Evolutionary conservation across 2,797 vertebrate genomes (phyloP).

Genomic region (Pagetopsis macropterus): DNA sequence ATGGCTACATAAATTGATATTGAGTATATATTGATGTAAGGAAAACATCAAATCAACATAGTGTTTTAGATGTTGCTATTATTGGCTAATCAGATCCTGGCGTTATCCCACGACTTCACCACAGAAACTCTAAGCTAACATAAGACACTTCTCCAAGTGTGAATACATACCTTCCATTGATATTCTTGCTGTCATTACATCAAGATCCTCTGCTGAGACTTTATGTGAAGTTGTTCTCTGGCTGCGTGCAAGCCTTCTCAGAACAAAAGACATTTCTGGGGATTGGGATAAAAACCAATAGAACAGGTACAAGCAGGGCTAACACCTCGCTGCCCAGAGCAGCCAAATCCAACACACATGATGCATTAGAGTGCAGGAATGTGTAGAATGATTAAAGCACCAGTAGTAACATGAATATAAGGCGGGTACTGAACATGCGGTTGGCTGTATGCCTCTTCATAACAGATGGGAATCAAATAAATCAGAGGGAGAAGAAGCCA

Average conservation of each 20-base stretch:
- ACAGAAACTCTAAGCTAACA: not conserved
- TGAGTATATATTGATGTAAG: too few relatives aligned
- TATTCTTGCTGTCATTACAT: conserved; percentile 35
- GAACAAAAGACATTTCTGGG: conserved; percentile 23
- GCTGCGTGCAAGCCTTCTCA: conserved; percentile 19
- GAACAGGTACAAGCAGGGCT: conserved; percentile 23
- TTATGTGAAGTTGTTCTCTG: conserved; percentile 12
- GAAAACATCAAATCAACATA: too few relatives aligned
- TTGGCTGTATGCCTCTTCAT: not conserved
- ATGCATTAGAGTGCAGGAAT: conserved; percentile 28
- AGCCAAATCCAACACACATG: conserved; percentile 6
- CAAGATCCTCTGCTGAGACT: conserved; percentile 25
- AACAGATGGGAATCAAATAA: conserved; percentile 3
- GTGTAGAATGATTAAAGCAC: not conserved
- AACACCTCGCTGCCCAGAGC: conserved; percentile 28
- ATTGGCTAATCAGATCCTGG: not conserved
- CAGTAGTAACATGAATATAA: conserved; percentile 7
- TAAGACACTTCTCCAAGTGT: conserved; percentile 1
- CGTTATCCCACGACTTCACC: not conserved
- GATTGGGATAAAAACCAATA: conserved; percentile 48
- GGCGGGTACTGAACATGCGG: not conserved
- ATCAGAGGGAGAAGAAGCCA: conserved; percentile 4
- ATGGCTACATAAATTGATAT: too few relatives aligned
- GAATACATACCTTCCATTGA: conserved; percentile 2
- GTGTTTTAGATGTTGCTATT: not conserved